phyloP scores from a whole-genome alignment of 2,888 invertebrate species.

The Lapara coniferarum region DNA sequence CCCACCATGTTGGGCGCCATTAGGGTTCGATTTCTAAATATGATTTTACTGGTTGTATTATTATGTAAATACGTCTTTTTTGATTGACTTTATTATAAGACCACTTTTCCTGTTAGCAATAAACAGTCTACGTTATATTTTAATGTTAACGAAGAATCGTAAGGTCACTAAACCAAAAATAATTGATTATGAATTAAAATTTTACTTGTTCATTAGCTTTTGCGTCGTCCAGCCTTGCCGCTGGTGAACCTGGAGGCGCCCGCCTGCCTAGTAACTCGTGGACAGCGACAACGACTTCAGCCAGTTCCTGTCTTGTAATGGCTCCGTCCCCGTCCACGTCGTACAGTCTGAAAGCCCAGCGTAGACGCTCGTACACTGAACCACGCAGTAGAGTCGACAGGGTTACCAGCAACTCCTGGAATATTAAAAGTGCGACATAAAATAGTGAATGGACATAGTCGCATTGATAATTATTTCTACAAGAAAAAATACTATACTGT shows the following conservation, averaged over 20 bases:
- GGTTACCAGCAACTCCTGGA: conserved; percentile 96
- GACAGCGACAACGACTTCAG: conserved; percentile 90
- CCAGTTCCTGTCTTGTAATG: conserved; percentile 95
- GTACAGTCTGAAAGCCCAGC: conserved; percentile 98
- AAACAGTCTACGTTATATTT: too few species aligned
- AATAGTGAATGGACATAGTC: background rate
- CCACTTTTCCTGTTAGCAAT: too few species aligned
- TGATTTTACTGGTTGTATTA: too few species aligned
- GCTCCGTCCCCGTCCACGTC: conserved; percentile 98
- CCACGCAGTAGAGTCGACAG: conserved; percentile 96
- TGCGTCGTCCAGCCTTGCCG: conserved; percentile 87
- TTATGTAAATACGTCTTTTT: too few species aligned
- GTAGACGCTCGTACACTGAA: conserved; percentile 95
- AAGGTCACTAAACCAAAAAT: background rate
- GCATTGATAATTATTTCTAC: too few species aligned
- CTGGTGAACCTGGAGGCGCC: conserved; percentile 87
- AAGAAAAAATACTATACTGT: too few species aligned
- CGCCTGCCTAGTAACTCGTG: conserved; percentile 95
- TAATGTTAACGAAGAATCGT: background rate
- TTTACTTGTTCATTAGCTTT: conserved; percentile 91
- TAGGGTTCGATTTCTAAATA: background rate
- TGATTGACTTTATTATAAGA: too few species aligned
- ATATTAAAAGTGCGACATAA: conserved; percentile 20
- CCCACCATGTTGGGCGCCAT: conserved; percentile 6
- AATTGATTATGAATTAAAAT: background rate